Conservation (phyloP, 2,113 vertebrate genomes). For the Thunnus thynnus region DNA sequence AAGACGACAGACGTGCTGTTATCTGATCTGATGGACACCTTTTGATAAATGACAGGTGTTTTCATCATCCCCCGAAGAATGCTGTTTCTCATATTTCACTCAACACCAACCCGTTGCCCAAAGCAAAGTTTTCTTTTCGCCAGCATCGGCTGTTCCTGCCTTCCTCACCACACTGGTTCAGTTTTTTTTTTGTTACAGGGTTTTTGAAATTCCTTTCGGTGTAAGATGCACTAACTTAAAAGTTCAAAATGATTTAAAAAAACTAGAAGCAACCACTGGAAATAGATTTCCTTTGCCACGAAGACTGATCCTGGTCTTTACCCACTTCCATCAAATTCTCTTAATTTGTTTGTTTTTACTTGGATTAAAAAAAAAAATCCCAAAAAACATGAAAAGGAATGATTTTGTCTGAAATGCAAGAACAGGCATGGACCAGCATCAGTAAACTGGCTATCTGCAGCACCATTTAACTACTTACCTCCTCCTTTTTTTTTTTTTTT, state of each 20-base stretch:
- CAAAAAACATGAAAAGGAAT: not conserved
- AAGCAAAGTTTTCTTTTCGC: not conserved
- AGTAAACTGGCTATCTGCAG: conserved; percentile 29
- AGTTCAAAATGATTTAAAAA: not conserved
- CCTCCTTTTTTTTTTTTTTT: not conserved
- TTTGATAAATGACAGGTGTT: not conserved
- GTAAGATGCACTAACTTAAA: not conserved
- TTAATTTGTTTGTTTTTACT: not conserved
- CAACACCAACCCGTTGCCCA: too few relatives aligned
- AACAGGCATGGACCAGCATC: conserved; percentile 55
- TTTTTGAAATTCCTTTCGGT: not conserved
- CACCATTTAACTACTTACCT: conserved; percentile 15
- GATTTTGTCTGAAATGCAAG: conserved; percentile 7
- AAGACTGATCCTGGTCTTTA: conserved; percentile 56
- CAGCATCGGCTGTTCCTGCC: conserved; percentile 44
- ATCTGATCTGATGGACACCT: not conserved
- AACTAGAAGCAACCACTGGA: too few relatives aligned
- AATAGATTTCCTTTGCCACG: not conserved
- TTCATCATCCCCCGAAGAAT: too few relatives aligned
- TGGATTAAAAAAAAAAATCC: too few relatives aligned
- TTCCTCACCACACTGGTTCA: conserved; percentile 1
- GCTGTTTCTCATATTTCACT: too few relatives aligned
- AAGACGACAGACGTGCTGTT: not conserved
- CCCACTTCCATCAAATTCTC: not conserved
- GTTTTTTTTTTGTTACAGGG: not conserved